These are phyloP conservation scores for Stenopsyche tienmushanensis DNA, from an alignment of 1,140 invertebrate genomes.

Conservation along the genomic window DNA sequence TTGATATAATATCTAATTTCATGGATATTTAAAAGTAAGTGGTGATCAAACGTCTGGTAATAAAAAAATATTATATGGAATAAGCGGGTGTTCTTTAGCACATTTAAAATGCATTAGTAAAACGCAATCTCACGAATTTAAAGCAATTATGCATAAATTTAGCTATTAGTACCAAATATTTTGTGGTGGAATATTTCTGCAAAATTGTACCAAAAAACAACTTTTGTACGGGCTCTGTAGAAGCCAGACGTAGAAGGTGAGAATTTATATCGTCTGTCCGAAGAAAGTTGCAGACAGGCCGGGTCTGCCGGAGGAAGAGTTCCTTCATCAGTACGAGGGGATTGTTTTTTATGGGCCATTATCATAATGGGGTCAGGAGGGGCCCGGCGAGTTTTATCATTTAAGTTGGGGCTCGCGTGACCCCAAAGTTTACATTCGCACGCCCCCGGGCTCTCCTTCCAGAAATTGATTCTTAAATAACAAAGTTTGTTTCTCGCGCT, in stretches of 20 bases:
- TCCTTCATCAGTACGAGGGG: neutral
- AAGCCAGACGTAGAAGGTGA: neutral
- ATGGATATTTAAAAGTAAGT: no score
- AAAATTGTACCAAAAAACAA: no score
- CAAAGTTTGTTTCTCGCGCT: neutral
- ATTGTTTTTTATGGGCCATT: neutral
- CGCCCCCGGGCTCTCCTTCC: neutral
- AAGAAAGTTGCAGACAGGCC: neutral
- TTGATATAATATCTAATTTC: no score
- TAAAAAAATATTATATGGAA: no score
- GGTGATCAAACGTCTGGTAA: no score
- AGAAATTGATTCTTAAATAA: neutral
- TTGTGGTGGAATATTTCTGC: no score
- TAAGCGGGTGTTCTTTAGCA: no score
- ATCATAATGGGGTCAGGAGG: neutral
- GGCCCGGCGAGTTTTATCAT: neutral
- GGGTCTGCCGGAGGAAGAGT: neutral
- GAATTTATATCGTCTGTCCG: neutral
- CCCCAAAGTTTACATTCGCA: neutral
- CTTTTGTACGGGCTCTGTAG: no score
- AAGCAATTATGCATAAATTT: no score
- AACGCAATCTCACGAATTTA: no score
- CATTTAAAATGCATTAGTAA: no score
- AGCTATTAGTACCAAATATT: no score
- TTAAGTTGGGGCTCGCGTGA: neutral